These are phyloP conservation scores for Notoglanidium macrostoma DNA, from an alignment of 2,797 vertebrate genomes.

Conservation along the genomic window DNA sequence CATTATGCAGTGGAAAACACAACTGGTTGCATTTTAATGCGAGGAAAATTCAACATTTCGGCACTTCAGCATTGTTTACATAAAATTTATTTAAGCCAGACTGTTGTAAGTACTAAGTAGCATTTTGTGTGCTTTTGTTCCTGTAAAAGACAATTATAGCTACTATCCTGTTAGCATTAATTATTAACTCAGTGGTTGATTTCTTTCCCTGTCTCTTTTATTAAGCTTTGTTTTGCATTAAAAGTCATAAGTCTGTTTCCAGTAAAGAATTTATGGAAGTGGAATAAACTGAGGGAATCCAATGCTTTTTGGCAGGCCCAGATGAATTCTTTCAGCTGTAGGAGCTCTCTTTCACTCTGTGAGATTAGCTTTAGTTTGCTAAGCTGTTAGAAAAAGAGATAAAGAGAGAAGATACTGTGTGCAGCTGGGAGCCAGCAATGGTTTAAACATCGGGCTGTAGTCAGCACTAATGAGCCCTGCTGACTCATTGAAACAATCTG, in stretches of 20 bases:
- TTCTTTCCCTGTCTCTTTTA: conserved; percentile 40
- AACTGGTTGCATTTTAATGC: not conserved
- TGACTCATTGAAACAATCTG: conserved; percentile 27
- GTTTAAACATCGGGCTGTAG: conserved; percentile 32
- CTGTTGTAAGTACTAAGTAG: not conserved
- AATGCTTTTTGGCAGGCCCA: conserved; percentile 36
- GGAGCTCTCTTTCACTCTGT: conserved; percentile 33
- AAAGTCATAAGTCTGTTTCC: conserved; percentile 42
- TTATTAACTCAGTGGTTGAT: conserved; percentile 41
- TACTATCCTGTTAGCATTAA: conserved; percentile 40
- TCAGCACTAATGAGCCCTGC: conserved; percentile 42
- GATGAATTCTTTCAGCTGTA: conserved; percentile 43
- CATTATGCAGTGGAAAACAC: conserved; percentile 8
- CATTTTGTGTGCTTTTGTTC: conserved; percentile 37
- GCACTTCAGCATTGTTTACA: not conserved
- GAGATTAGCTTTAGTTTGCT: conserved; percentile 32
- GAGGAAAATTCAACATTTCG: not conserved
- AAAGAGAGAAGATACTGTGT: conserved; percentile 14
- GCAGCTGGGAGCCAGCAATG: conserved; percentile 27
- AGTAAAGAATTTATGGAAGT: conserved; percentile 54
- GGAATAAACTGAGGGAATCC: conserved; percentile 47
- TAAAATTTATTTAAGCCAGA: conserved; percentile 7
- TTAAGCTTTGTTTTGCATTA: conserved; percentile 45
- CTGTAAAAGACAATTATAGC: conserved; percentile 36
- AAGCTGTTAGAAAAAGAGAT: conserved; percentile 42